A percentile compares a stretch with the other conserved stretches of the same genome.
Evolutionary conservation across 2,797 vertebrate species (phyloP).

Genomic region (Nothura maculosa): DNA sequence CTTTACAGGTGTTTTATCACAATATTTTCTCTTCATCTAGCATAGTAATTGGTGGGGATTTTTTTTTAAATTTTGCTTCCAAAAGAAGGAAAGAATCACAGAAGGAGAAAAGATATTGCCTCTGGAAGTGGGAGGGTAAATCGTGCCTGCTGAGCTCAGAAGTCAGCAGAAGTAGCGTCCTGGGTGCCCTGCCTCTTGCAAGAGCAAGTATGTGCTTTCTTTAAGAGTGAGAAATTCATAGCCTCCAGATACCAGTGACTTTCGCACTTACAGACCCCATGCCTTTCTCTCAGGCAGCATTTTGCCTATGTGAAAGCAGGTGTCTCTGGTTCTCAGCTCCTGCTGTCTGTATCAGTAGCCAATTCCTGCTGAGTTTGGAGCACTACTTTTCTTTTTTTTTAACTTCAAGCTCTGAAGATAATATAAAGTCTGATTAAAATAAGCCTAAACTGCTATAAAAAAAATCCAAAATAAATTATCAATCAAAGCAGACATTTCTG

Average conservation of each 20-base stretch:
- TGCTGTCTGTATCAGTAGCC: neutral
- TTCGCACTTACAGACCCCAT: neutral
- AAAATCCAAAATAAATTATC: neutral
- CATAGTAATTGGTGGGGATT: neutral
- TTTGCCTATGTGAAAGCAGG: neutral
- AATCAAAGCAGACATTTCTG: neutral
- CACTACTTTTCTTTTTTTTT: neutral
- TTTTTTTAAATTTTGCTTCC: neutral
- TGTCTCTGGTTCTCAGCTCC: neutral
- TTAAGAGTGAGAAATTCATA: neutral
- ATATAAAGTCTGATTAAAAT: neutral
- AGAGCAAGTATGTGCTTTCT: fast-evolving
- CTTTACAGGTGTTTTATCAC: neutral
- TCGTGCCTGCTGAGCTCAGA: neutral
- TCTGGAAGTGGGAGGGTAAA: neutral
- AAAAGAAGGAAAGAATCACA: neutral
- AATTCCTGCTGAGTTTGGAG: neutral
- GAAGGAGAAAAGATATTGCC: neutral
- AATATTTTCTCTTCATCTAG: neutral
- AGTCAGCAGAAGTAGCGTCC: neutral
- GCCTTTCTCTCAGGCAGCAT: neutral
- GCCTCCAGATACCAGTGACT: neutral
- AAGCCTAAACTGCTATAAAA: neutral
- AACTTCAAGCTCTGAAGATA: neutral
- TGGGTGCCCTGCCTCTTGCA: neutral